Base-by-base conservation (phyloP, 2,113 vertebrate species). In the Labeo catla region DNA sequence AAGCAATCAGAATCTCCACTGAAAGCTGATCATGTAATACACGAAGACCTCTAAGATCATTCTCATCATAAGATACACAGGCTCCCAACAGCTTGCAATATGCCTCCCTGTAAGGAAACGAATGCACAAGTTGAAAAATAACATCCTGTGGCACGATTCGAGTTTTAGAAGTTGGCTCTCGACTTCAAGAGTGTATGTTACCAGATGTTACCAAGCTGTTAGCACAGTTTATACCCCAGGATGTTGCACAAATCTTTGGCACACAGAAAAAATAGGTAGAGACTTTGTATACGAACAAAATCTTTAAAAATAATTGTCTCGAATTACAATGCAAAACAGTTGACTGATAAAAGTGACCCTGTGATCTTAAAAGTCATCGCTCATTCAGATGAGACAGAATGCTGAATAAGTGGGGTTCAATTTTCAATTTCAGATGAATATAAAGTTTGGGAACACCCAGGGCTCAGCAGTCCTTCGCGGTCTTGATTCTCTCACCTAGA, bases 61-160 rank as follows among this genome's bases (percentile, higher is more conserved):
- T 84, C 68, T 86, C 77, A 86, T 86, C 72, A 81, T 50, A 36
- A 66, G 21, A 34, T 34, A 13, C 39, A 52, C 59, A 39, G 49
- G 34, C 50, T 70, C 49, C 50, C 8, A 70, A 74, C 8, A 52
- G 65, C 36, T 59, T 12, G 63, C 23, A 7, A 73, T 66, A 65
- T 66, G 76, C 36, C 36, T 79, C 49, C 19, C 59, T 72, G 15
- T 61, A 43, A 84, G 52, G 34, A 73, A 73, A 45, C 8, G 2
- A 61, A 80, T 81, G 52, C 28, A 59, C 8, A 49, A 59, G 59
- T 72, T 68, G 50, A 59, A 49, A 86, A 50, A 63, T 8, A 70
- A 68, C 84, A 81, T 47, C 66, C 52, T 50, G 65, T 34, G 52
- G 45, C 77, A 70, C 54, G 76, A 81, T 70, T 72, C n/a, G 66